Percentiles rank a stretch among this genome's conserved stretches.
Evolutionary conservation across 1,140 invertebrate species (phyloP).

Genomic region (Leptinotarsa undecemlineata): DNA sequence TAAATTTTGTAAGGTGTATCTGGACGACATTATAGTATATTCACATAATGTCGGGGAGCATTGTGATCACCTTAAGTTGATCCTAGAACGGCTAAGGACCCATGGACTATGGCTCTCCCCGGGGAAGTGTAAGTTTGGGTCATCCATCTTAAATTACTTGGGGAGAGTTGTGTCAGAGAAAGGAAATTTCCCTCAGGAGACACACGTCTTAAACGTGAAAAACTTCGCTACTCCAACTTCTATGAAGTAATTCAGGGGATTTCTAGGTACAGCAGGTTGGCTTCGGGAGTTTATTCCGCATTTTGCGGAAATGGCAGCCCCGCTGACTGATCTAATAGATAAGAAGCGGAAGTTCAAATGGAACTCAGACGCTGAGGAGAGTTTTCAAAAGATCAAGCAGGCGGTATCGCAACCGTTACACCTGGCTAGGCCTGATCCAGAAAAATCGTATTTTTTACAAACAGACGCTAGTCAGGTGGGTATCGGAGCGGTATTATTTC

Average conservation of each 20-base stretch:
- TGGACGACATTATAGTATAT: conserved; percentile 27
- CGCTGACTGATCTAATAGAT: conserved; percentile 34
- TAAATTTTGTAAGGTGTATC: conserved; percentile 32
- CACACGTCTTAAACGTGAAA: conserved; percentile 11
- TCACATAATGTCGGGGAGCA: conserved; percentile 10
- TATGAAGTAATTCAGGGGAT: conserved; percentile 33
- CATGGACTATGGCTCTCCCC: conserved; percentile 19
- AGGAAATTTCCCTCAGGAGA: conserved; percentile 12
- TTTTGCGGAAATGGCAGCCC: conserved; percentile 29
- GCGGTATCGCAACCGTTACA: conserved; percentile 34
- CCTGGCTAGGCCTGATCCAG: conserved; percentile 40
- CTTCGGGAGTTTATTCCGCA: conserved; percentile 42
- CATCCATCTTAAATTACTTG: conserved; percentile 8
- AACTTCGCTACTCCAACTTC: conserved; percentile 10
- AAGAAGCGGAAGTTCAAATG: conserved; percentile 31
- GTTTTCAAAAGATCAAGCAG: conserved; percentile 46
- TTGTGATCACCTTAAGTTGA: background rate
- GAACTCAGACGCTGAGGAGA: conserved; percentile 7
- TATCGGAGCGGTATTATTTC: conserved; percentile 43
- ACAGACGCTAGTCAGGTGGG: conserved; percentile 45
- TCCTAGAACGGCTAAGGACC: conserved; percentile 18
- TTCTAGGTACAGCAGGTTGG: conserved; percentile 42
- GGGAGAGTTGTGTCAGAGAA: conserved; percentile 20
- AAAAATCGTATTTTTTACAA: conserved; percentile 46
- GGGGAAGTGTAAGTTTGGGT: conserved; percentile 25